These are phyloP conservation scores for Agriopis leucophaearia DNA, from an alignment of 2,888 invertebrate genomes.

Conservation along the genomic window DNA sequence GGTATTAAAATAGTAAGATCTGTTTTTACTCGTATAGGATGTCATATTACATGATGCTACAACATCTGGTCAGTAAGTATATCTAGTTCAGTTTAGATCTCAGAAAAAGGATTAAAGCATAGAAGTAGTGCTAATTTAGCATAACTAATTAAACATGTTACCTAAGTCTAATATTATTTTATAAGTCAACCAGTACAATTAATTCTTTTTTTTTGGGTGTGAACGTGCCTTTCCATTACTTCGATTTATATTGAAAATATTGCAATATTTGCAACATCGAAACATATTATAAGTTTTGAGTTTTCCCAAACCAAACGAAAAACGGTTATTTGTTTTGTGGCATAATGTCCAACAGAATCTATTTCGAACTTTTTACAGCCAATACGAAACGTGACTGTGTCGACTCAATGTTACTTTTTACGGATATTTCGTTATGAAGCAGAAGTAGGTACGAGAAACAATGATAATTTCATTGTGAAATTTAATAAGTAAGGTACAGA, in stretches of 20 bases:
- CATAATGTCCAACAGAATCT: conserved; percentile 8
- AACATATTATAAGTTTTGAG: not conserved
- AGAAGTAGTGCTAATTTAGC: too few relatives aligned
- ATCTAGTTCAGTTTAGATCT: too few relatives aligned
- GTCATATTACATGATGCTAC: too few relatives aligned
- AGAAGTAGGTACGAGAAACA: conserved; percentile 2
- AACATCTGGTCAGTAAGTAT: too few relatives aligned
- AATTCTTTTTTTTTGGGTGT: too few relatives aligned
- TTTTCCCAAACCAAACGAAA: not conserved
- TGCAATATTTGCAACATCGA: not conserved
- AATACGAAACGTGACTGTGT: conserved; percentile 49
- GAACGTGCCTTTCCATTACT: not conserved
- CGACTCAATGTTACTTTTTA: conserved; percentile 18
- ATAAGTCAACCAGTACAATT: too few relatives aligned
- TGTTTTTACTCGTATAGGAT: too few relatives aligned
- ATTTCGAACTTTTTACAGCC: conserved; percentile 39
- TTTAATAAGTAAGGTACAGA: not conserved
- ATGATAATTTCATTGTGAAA: conserved; percentile 18
- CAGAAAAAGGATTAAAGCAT: too few relatives aligned
- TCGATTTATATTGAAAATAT: too few relatives aligned
- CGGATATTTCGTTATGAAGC: conserved; percentile 5
- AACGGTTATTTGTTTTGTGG: not conserved
- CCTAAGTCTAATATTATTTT: too few relatives aligned
- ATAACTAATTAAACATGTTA: too few relatives aligned
- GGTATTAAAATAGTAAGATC: too few relatives aligned